Evolutionary conservation across 2,797 vertebrate species (phyloP), one percentile per base, ranked within the genome.

Genomic region (Phrynocephalus guinanensis): DNA sequence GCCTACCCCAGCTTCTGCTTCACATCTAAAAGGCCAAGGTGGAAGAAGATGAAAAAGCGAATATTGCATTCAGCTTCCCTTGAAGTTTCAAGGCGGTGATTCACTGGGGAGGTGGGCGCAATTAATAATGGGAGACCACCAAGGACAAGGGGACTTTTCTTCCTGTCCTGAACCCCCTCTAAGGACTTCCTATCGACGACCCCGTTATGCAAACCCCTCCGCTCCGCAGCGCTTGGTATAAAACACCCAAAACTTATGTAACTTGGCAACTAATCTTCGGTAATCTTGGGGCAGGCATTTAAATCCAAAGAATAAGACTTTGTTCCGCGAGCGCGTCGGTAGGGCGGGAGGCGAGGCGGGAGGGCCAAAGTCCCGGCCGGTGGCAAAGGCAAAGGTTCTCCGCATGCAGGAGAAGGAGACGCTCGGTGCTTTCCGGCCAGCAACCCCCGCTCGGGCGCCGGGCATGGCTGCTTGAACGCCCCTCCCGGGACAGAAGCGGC

Each of bases 271-370:
- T 96, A 93, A 94, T 93, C 93, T 93, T 84, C 44, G 0, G 33
- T 95, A 95, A 95, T 94, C 93, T 94, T 86, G 86, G 84, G 89
- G 84, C 83, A 93, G 82, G 72, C 86, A 90, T 91, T 92, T 91
- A 90, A 95, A 95, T 93, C 91, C 77, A 6, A 11, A 52, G 67
- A 87, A 79, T 92, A 94, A 93, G 88, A 85, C 83, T 90, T 24
- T 33, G 71, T 92, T 93, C 83, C 92, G 56, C 7, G 38, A 81
- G 52, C 6, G 16, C 18, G 5, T 24, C 16, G 15, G 50, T 4
- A 10, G 24, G 10, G 68, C 3, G 13, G n/a, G 5, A 10, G 11
- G 5, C 26, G 79, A 88, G 83, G 88, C 3, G 7, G 11, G 78
- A 86, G 90, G 63, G 88, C 83, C 80, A 84, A 92, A 92, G 80